A percentile compares a stretch with the other conserved stretches of the same genome.
These are phyloP conservation scores for Lycaon pictus DNA, from an alignment of 2,113 vertebrate genomes.

Conservation along the genomic window DNA sequence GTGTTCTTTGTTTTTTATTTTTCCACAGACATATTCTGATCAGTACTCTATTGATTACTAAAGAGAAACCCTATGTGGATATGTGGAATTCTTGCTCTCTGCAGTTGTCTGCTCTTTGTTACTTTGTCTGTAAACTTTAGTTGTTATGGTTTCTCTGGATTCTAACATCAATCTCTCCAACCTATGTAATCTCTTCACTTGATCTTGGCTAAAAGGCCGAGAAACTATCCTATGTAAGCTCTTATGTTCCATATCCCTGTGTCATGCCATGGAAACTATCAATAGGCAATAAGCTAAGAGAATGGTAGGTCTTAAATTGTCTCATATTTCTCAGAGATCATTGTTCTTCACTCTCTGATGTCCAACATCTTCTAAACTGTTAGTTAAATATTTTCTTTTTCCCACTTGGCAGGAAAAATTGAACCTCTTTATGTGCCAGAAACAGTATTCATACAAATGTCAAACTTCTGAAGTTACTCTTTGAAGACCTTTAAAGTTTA, in stretches of 20 bases:
- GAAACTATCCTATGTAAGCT: not conserved
- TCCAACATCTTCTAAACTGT: not conserved
- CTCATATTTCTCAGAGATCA: not conserved
- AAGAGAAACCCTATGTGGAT: too few species aligned
- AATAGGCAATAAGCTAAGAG: not conserved
- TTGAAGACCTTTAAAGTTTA: not conserved
- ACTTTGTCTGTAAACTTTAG: not conserved
- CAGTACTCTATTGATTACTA: too few species aligned
- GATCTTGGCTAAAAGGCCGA: too few species aligned
- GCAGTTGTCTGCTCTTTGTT: not conserved
- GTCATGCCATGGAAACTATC: not conserved
- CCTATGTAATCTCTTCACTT: not conserved
- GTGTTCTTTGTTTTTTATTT: too few species aligned
- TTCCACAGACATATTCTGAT: too few species aligned
- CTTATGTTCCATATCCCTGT: not conserved
- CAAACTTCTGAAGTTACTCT: not conserved
- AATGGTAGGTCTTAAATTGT: not conserved
- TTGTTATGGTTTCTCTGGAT: not conserved
- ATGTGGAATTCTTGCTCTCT: not conserved
- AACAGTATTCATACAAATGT: not conserved
- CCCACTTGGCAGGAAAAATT: not conserved
- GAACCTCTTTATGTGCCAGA: not conserved
- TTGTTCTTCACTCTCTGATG: not conserved
- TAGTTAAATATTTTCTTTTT: not conserved
- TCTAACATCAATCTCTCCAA: not conserved